Evolutionary conservation across 2,797 vertebrate genomes (phyloP).

Genomic region (Mergus octosetaceus): DNA sequence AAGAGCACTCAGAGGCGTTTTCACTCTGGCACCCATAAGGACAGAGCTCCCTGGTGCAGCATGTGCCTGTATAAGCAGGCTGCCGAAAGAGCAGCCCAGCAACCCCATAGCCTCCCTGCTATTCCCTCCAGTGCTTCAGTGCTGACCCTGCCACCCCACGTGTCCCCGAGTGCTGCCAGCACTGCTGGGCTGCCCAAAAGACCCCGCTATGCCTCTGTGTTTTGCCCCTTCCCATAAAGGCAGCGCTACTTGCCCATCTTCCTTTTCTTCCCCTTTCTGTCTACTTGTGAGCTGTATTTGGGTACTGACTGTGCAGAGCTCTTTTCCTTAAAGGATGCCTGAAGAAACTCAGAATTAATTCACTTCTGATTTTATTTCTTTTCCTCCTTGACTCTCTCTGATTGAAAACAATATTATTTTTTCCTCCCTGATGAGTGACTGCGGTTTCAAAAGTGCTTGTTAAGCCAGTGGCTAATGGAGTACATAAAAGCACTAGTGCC

Average conservation of each 20-base stretch:
- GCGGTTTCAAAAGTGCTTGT: background rate
- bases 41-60: background rate
- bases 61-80: background rate
- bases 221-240: background rate
- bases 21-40: background rate
- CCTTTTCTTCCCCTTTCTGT: background rate
- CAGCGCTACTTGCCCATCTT: background rate
- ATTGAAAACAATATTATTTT: background rate
- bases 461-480: background rate
- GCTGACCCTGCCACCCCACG: background rate
- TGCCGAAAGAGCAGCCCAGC: background rate
- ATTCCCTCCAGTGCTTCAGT: background rate
- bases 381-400: background rate
- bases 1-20: background rate
- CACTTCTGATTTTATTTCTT: too few relatives aligned
- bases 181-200: background rate
- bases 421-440: background rate
- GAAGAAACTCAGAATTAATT: background rate
- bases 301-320: background rate
- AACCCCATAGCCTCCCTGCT: background rate
- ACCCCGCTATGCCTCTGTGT: background rate
- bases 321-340: background rate
- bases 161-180: background rate
- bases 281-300: background rate
- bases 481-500: background rate